A percentile compares a stretch with the other conserved stretches of the same genome.
These are phyloP conservation scores for Drosophila formosana DNA, from an alignment of 2,888 invertebrate species.

Conservation along the genomic window DNA sequence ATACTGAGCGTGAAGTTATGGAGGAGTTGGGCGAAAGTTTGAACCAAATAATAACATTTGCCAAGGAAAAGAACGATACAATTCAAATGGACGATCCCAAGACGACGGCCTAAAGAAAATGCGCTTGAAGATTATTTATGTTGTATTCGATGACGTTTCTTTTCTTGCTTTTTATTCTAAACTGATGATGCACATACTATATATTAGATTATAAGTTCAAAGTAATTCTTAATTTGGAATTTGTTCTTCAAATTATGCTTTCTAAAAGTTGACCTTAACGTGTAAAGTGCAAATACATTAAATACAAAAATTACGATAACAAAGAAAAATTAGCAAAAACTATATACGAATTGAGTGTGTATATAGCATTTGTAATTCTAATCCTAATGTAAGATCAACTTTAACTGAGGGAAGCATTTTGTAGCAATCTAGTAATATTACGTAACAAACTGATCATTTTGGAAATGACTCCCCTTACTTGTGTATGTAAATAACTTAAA, in stretches of 20 bases:
- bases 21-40: constrained; percentile 98
- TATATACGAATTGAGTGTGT: constrained; percentile 21
- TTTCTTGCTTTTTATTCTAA: constrained; percentile 12
- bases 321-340: background rate
- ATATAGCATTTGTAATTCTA: constrained; percentile 26
- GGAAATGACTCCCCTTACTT: constrained; percentile 7
- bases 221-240: constrained; percentile 22
- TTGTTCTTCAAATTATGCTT: constrained; percentile 48
- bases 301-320: constrained; percentile 5
- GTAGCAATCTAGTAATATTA: constrained; percentile 11
- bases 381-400: constrained; percentile 15
- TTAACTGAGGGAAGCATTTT: constrained; percentile 1
- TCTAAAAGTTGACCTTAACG: constrained; percentile 70
- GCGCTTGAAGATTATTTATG: constrained; percentile 26
- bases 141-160: constrained; percentile 6
- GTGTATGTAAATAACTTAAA: constrained; percentile 28
- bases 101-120: constrained; percentile 38
- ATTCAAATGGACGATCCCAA: constrained; percentile 50
- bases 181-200: constrained; percentile 6
- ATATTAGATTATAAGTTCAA: constrained; percentile 39
- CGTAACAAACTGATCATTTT: constrained; percentile 11
- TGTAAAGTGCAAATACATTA: constrained; percentile 57
- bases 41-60: constrained; percentile 94
- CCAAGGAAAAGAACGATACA: constrained; percentile 84
- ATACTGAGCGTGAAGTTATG: constrained; percentile 90